Conservation (phyloP, 2,797 vertebrate species). For the Anolis apletophallus region DNA sequence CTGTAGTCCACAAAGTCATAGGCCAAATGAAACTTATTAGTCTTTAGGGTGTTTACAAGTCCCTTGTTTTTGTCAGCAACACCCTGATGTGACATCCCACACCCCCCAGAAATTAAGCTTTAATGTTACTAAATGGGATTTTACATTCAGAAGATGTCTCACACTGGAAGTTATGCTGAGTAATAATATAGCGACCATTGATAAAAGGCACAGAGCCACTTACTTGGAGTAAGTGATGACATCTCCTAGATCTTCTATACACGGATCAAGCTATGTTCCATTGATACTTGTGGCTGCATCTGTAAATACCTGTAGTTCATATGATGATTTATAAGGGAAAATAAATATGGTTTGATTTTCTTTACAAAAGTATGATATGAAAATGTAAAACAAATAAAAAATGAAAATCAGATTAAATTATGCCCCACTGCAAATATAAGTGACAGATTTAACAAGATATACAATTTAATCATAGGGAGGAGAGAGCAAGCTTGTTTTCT, state of each 20-base stretch:
- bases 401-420: not conserved
- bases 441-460: not conserved
- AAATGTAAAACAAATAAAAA: not conserved
- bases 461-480: not conserved
- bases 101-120: too few species aligned
- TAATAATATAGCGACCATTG: not conserved
- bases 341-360: not conserved
- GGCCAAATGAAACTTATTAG: not conserved
- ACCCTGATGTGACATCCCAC: too few species aligned
- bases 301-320: not conserved
- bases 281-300: not conserved
- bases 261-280: not conserved
- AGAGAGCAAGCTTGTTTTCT: too few species aligned
- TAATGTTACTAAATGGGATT: not conserved
- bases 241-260: not conserved
- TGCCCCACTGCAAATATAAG: not conserved
- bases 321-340: not conserved
- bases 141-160: not conserved
- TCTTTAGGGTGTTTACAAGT: too few species aligned
- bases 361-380: not conserved
- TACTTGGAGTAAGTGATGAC: not conserved
- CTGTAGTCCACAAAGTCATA: not conserved
- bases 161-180: not conserved
- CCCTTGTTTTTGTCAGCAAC: too few species aligned
- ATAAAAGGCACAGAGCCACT: not conserved